phyloP scores from a whole-genome alignment of 2,797 vertebrate genomes.

The Paratrypauchen microcephalus region DNA sequence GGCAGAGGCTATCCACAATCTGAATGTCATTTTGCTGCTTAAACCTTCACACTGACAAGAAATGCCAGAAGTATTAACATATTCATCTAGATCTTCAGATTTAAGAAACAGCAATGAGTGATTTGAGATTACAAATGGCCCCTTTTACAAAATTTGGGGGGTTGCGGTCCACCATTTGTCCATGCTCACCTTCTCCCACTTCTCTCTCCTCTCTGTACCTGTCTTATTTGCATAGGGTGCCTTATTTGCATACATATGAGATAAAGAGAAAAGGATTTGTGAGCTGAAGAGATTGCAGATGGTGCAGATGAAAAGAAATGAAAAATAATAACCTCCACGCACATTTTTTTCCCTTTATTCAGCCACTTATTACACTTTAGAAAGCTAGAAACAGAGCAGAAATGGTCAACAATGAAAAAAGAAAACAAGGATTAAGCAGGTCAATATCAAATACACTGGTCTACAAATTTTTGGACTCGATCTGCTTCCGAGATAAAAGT shows the following conservation, averaged over 20 bases:
- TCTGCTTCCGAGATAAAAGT: too few species aligned
- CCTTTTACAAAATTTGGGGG: neutral
- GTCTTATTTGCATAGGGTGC: conserved; percentile 76
- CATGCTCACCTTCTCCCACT: conserved; percentile 3
- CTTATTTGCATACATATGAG: conserved; percentile 84
- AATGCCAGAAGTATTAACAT: neutral
- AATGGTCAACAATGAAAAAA: conserved; percentile 19
- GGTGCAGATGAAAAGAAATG: conserved; percentile 70
- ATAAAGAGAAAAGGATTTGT: conserved; percentile 74
- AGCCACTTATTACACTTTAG: conserved; percentile 58
- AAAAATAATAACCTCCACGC: conserved; percentile 62
- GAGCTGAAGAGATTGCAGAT: conserved; percentile 54
- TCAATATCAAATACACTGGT: too few species aligned
- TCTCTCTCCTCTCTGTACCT: conserved; percentile 50
- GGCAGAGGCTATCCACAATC: neutral
- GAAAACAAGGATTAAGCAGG: neutral
- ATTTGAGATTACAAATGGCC: conserved; percentile 10
- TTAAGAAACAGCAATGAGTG: conserved; percentile 15
- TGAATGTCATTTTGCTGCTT: conserved; percentile 7
- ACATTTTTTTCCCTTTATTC: conserved; percentile 21
- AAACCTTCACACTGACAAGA: neutral
- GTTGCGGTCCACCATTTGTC: conserved; percentile 30
- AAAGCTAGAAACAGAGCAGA: conserved; percentile 67
- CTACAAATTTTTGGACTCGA: too few species aligned
- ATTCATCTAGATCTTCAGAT: neutral